phyloP scores from a whole-genome alignment of 2,113 vertebrate species.

The Acrocephalus kingi region DNA sequence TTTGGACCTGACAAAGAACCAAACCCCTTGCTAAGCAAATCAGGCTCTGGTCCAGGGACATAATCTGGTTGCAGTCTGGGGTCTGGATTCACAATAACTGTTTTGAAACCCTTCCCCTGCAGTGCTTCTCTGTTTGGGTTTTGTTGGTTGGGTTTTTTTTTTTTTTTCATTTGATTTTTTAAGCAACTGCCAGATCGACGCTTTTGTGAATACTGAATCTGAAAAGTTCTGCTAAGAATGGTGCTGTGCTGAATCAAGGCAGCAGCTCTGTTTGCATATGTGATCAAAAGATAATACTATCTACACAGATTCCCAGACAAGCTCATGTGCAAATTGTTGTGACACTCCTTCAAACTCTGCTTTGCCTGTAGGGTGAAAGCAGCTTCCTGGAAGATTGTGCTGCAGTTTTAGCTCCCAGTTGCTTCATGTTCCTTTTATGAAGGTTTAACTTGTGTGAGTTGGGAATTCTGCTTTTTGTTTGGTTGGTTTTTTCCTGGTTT shows the following conservation, averaged over 20 bases:
- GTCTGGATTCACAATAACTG: neutral
- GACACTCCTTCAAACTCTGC: neutral
- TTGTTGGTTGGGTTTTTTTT: neutral
- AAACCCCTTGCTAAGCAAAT: neutral
- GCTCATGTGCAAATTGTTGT: neutral
- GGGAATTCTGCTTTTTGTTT: constrained; percentile 14
- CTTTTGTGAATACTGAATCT: neutral
- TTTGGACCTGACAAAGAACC: neutral
- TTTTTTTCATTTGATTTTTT: neutral
- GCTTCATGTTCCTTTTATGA: constrained; percentile 26
- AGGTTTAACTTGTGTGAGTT: constrained; percentile 9
- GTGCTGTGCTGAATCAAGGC: constrained; percentile 18
- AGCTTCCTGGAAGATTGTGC: neutral
- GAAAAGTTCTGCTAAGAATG: neutral
- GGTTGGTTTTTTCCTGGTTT: neutral
- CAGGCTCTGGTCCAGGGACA: neutral
- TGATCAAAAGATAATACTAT: neutral
- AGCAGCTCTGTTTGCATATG: neutral
- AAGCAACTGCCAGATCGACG: neutral
- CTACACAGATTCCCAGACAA: neutral
- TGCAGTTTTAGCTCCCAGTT: constrained; percentile 13
- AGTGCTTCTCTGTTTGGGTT: neutral
- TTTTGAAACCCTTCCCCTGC: neutral
- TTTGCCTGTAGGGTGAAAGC: neutral
- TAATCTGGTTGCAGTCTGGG: neutral